Percentiles rank a stretch among this genome's conserved stretches.
Evolutionary conservation across 2,113 vertebrate species (phyloP).

Genomic region (Pygoscelis adeliae): DNA sequence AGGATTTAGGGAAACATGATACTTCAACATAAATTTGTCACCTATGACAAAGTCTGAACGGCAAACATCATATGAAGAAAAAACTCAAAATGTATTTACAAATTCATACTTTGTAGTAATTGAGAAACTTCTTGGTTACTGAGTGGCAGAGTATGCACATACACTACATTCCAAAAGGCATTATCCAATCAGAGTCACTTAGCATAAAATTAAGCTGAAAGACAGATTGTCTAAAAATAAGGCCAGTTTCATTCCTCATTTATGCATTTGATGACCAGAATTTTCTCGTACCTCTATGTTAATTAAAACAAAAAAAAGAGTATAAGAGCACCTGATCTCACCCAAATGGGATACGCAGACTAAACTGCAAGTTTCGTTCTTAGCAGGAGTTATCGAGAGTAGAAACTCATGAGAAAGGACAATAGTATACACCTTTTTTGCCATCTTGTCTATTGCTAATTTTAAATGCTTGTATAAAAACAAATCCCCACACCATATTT

Average conservation of each 20-base stretch:
- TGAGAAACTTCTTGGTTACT: conserved; percentile 28
- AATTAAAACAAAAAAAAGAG: conserved; percentile 46
- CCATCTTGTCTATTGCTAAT: conserved; percentile 4
- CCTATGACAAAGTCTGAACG: conserved; percentile 61
- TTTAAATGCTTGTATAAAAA: conserved; percentile 53
- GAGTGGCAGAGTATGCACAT: conserved; percentile 10
- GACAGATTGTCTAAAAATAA: conserved; percentile 70
- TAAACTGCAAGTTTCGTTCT: conserved; percentile 43
- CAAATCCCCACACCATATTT: background rate
- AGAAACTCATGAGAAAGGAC: background rate
- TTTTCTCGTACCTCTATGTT: background rate
- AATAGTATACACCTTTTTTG: background rate
- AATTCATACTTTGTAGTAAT: conserved; percentile 46
- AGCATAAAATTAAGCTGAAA: conserved; percentile 48
- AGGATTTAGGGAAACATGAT: conserved; percentile 42
- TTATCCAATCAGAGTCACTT: conserved; percentile 39
- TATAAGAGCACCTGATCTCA: conserved; percentile 46
- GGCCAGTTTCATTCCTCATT: conserved; percentile 48
- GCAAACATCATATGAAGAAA: conserved; percentile 50
- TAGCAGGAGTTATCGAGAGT: conserved; percentile 7
- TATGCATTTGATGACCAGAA: background rate
- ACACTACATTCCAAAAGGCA: conserved; percentile 60
- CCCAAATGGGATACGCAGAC: background rate
- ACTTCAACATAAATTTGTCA: conserved; percentile 50
- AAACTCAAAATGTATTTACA: conserved; percentile 68